phyloP scores from a whole-genome alignment of 92 coral and sea anemone genomes.

The Blastomussa wellsi region DNA sequence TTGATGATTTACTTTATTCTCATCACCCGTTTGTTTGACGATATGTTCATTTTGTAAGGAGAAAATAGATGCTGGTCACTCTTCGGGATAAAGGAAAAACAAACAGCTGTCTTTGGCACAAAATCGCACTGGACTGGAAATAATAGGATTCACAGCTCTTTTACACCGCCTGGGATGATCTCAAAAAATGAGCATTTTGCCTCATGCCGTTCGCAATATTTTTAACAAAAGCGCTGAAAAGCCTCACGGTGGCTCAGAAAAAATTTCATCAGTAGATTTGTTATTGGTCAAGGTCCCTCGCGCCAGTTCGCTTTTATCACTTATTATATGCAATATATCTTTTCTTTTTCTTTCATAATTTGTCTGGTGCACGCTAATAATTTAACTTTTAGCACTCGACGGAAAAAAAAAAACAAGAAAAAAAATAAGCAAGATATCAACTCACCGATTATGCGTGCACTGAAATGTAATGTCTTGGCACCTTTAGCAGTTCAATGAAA shows the following conservation, averaged over 20 bases:
- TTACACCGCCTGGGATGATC: slow-evolving; percentile 12
- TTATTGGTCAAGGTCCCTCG: neutral
- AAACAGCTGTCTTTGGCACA: slow-evolving; percentile 13
- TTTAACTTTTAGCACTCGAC: too few species aligned
- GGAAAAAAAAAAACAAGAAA: neutral
- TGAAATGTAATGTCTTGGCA: neutral
- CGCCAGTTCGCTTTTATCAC: neutral
- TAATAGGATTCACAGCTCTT: neutral
- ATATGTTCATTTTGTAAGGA: neutral
- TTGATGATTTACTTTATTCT: neutral
- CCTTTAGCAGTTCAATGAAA: neutral
- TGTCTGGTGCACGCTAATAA: too few species aligned
- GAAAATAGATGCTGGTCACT: neutral
- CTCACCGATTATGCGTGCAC: slow-evolving; percentile 20
- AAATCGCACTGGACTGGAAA: neutral
- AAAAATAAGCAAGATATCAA: neutral
- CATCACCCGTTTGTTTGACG: neutral
- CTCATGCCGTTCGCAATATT: slow-evolving; percentile 15
- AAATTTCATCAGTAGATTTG: neutral
- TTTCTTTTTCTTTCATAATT: neutral
- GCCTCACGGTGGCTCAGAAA: neutral
- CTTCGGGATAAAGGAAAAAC: neutral
- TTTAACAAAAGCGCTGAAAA: neutral
- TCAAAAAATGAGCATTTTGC: slow-evolving; percentile 31
- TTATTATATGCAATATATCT: neutral